Base-by-base conservation (phyloP, 2,888 invertebrate species). In the Eurois occulta region DNA sequence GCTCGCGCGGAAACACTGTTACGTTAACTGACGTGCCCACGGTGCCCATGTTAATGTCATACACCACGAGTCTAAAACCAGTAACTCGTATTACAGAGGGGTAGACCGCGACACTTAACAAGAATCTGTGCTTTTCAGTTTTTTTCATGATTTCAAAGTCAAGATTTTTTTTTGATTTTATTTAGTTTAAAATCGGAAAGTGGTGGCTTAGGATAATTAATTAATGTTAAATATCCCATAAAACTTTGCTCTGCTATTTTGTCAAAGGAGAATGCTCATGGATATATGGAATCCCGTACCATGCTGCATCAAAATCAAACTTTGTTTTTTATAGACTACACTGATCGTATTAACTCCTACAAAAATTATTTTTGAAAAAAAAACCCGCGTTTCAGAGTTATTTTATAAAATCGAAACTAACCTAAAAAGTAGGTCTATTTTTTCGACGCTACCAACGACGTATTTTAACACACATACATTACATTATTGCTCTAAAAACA, bases 1-100 rank as follows among this genome's bases (percentile, higher is more conserved):
- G 82, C 91, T 86, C 88, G 85, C 81, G 83, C 87, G 88, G 86
- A 89, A 88, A 87, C 88, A 89, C 89, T 88, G 90, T 89, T 88
- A 90, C 86, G 66, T 72, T 78, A 83, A 86, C 84, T 86, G 78
- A 75, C 78, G 60, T 74, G 70, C 58, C 58, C 76, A 66, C 32
- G 4, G 32, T 62, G 60, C 32, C 32, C 62, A 62, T 62, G 58
- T 35, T 73, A 76, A 77, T 86, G 72, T 75, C 83, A 72, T 52
- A 80, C 52, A 78, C 73, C 70, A 73, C 74, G 75, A 24, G n/a
- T 52, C n/a, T 52, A 32, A 58, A 58, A 65, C n/a, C 60, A 60
- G 32, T 10, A 32, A 32, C 60, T 60, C 60, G 60, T 24, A 46
- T 70, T 35, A 46, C 24, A 66, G 18, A 16, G 2, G 28, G 52